phyloP scores from a whole-genome alignment of 2,797 vertebrate genomes.

The Fistularia commersonii region DNA sequence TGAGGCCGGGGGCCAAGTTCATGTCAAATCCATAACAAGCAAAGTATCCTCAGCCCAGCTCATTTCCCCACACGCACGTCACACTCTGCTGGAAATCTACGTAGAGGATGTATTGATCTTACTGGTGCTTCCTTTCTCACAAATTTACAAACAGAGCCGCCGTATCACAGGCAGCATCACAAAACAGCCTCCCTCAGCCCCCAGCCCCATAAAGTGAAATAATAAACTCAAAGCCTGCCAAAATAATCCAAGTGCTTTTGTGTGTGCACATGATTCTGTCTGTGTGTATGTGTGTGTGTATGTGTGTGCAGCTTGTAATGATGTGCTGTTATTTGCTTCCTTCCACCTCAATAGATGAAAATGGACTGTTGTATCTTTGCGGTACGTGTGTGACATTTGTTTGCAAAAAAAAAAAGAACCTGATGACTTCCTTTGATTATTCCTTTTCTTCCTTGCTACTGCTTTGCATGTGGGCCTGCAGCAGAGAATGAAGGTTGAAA shows the following conservation, averaged over 20 bases:
- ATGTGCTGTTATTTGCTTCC: conserved; percentile 60
- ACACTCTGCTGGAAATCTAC: conserved; percentile 89
- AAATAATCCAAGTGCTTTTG: conserved; percentile 67
- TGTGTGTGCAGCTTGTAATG: conserved; percentile 41
- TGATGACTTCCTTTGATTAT: no score
- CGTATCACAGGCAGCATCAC: conserved; percentile 60
- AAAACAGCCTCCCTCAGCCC: conserved; percentile 66
- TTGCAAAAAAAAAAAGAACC: no score
- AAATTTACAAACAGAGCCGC: conserved; percentile 80
- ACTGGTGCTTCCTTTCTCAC: conserved; percentile 97
- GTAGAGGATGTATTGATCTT: conserved; percentile 95
- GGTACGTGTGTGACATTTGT: no score
- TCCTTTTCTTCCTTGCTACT: no score
- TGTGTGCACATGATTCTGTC: conserved; percentile 52
- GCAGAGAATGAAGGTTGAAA: no score
- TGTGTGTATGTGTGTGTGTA: no score
- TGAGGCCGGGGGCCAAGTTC: conserved; percentile 87
- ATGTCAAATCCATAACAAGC: conserved; percentile 95
- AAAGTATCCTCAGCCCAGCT: conserved; percentile 88
- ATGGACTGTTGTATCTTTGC: conserved; percentile 35
- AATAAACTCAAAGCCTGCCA: conserved; percentile 75
- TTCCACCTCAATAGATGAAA: conserved; percentile 54
- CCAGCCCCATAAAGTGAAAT: conserved; percentile 75
- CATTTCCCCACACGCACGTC: conserved; percentile 88
- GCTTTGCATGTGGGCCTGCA: no score